Base-by-base conservation (phyloP, 1,140 invertebrate species). In the Daktulosphaira vitifoliae region DNA sequence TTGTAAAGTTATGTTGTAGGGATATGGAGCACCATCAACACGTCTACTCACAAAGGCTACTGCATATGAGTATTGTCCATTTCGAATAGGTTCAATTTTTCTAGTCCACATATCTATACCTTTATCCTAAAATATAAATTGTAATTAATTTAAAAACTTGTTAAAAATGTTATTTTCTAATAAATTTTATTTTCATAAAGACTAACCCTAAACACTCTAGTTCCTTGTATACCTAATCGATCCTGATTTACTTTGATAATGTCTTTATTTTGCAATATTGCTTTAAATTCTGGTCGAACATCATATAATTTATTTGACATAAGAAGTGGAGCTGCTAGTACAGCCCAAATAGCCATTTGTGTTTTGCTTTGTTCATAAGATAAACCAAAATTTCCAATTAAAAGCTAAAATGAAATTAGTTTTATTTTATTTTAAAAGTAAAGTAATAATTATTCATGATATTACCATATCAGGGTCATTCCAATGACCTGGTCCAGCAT, bases 291-390 rank as follows among this genome's bases (percentile, higher is more conserved):
- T 0, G 83, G 80, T 46, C 78, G 76, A 8, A 96, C 85, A 5
- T 78, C 82, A 18, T 82, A 75, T 64, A 96, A 79, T 76, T 96
- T 90, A 16, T 84, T 83, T 20, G 90, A 94, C 83, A 96, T 92
- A 11, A 95, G 81, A 0, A 96, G 75, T 0, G 92, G 92, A 0
- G 92, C 87, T 0, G 91, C 89, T 75, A 92, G 78, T 48, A 96
- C 83, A 1, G 88, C 82, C 92, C 92, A 96, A 67, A 96, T 79
- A 0, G 90, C 88, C 87, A 96, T 90, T 78, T 96, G 92, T 0
- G 84, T 78, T 73, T 85, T 82, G 54, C 87, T 82, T 77, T 95
- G 90, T 68, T 90, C 87, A 68, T 83, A 80, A 62, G 86, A 90
- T 16, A 96, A 73, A 2, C 90, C 92, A 76, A 81, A 91, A 74